Percentiles rank a stretch among this genome's conserved stretches.
These are phyloP conservation scores for Dinomys branickii DNA, from an alignment of 2,113 vertebrate species.

Conservation along the genomic window DNA sequence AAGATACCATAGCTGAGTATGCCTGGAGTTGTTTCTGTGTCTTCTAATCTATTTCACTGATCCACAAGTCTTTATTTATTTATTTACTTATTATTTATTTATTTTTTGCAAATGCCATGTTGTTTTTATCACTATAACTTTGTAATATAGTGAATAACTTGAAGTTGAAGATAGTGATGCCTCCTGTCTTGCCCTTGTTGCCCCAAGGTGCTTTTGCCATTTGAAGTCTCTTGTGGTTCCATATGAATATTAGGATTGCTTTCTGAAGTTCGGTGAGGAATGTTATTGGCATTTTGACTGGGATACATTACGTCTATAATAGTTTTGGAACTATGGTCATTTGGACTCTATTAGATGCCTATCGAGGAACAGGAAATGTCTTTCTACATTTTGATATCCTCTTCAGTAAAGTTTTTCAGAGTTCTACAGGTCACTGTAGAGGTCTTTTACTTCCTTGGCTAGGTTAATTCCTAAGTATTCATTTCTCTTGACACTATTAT, in stretches of 20 bases:
- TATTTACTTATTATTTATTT: no score
- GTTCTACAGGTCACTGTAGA: not conserved
- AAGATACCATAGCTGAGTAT: not conserved
- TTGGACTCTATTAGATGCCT: not conserved
- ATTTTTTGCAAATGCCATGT: not conserved
- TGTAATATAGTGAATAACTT: not conserved
- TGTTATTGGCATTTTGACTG: not conserved
- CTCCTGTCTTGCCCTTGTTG: not conserved
- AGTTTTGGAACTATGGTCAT: not conserved
- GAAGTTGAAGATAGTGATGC: not conserved
- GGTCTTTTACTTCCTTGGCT: not conserved
- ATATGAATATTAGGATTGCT: not conserved
- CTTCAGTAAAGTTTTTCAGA: not conserved
- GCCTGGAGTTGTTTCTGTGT: not conserved
- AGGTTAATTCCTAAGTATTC: not conserved
- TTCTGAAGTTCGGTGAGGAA: not conserved
- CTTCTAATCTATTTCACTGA: not conserved
- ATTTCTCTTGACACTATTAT: not conserved
- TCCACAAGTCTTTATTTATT: not conserved
- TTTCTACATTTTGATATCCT: not conserved
- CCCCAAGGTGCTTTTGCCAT: not conserved
- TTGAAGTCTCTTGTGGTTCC: not conserved
- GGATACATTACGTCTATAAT: not conserved
- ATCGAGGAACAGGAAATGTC: not conserved
- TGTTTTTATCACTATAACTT: not conserved